Evolutionary conservation across 2,888 invertebrate genomes (phyloP).

Genomic region (Cheilosia grossa): DNA sequence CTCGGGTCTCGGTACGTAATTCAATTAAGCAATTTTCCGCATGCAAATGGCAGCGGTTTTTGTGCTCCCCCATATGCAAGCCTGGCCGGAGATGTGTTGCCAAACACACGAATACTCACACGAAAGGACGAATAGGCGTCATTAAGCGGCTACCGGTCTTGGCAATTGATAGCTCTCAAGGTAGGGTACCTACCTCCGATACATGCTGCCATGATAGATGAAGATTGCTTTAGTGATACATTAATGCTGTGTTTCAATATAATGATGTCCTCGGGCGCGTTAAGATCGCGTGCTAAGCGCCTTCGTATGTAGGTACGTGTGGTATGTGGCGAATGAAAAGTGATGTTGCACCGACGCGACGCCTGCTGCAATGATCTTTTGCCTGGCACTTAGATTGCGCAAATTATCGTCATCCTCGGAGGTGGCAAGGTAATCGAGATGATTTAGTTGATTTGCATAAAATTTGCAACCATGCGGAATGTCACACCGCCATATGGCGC

Average conservation of each 20-base stretch:
- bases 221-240: slow-evolving; percentile 70
- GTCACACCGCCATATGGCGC: neutral
- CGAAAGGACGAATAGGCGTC: slow-evolving; percentile 57
- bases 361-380: slow-evolving; percentile 55
- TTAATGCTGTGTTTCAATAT: slow-evolving; percentile 66
- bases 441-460: slow-evolving; percentile 30
- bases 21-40: slow-evolving; percentile 70
- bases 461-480: neutral
- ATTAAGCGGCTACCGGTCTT: slow-evolving; percentile 58
- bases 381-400: slow-evolving; percentile 32
- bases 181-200: slow-evolving; percentile 11
- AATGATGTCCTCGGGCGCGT: slow-evolving; percentile 69
- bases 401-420: slow-evolving; percentile 39
- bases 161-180: slow-evolving; percentile 22
- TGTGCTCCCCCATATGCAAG: neutral
- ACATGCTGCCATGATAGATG: slow-evolving; percentile 61
- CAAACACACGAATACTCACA: slow-evolving; percentile 22
- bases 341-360: slow-evolving; percentile 28
- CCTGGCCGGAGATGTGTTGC: slow-evolving; percentile 22
- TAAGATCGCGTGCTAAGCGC: slow-evolving; percentile 59
- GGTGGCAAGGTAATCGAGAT: slow-evolving; percentile 65
- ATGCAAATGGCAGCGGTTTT: slow-evolving; percentile 41
- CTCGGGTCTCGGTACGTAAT: slow-evolving; percentile 45
- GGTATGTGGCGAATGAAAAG: slow-evolving; percentile 55
- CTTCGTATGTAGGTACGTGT: slow-evolving; percentile 9